A percentile compares a stretch with the other conserved stretches of the same genome.
phyloP scores from a whole-genome alignment of 2,113 vertebrate genomes.

The Acanthisitta chloris region DNA sequence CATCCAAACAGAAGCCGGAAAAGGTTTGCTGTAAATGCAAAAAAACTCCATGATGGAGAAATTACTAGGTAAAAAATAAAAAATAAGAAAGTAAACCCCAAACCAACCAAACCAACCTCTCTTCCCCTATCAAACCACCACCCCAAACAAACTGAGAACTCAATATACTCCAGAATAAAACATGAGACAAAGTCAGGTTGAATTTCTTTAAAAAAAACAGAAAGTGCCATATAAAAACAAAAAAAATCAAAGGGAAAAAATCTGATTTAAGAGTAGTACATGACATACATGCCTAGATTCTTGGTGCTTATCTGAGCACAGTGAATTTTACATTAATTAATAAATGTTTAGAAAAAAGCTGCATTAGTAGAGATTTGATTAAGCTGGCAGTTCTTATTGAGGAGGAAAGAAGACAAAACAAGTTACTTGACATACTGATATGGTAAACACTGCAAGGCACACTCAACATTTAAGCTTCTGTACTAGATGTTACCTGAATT shows the following conservation, averaged over 20 bases:
- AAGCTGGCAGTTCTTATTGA: not conserved
- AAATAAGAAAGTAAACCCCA: not conserved
- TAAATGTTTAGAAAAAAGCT: not conserved
- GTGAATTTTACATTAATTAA: not conserved
- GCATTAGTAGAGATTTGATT: not conserved
- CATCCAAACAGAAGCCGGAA: not conserved
- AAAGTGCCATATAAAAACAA: not conserved
- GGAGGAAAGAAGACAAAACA: not conserved
- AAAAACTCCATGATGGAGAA: not conserved
- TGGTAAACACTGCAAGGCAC: not conserved
- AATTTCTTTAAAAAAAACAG: not conserved
- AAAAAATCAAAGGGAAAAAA: not conserved
- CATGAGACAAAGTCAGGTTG: not conserved
- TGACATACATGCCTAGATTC: not conserved
- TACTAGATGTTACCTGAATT: not conserved
- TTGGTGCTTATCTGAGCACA: not conserved
- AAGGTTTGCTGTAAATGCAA: not conserved
- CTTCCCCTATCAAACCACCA: not conserved
- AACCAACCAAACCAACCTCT: fast-evolving
- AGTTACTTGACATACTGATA: not conserved
- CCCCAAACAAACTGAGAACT: not conserved
- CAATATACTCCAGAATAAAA: not conserved
- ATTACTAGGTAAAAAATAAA: not conserved
- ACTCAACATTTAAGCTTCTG: not conserved
- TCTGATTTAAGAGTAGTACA: not conserved